Evolutionary conservation across 2,888 invertebrate species (phyloP).

Genomic region (Eubasilissa splendida): DNA sequence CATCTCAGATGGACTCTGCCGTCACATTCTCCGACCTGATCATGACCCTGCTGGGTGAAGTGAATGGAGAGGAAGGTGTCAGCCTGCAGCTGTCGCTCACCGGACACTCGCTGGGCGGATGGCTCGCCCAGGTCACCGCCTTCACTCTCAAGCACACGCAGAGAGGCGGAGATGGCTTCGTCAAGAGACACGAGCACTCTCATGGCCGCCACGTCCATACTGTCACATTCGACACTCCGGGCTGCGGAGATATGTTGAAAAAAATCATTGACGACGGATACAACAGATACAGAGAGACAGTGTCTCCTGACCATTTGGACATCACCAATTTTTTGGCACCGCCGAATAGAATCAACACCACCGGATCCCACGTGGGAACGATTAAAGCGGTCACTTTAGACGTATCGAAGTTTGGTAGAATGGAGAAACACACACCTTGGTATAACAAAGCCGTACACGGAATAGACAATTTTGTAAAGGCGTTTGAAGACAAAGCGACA

Average conservation of each 20-base stretch:
- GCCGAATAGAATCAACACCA: neutral
- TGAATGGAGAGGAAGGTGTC: neutral
- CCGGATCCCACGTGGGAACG: neutral
- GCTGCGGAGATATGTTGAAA: neutral
- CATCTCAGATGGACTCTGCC: neutral
- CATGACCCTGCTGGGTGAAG: neutral
- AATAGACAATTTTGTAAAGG: neutral
- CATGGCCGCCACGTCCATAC: neutral
- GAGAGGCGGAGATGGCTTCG: neutral
- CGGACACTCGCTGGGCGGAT: slow-evolving; percentile 10
- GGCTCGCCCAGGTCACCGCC: slow-evolving; percentile 3
- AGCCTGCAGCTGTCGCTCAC: neutral
- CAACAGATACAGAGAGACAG: neutral
- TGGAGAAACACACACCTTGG: neutral
- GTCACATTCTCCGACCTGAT: neutral
- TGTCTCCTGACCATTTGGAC: neutral
- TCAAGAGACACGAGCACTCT: too few species aligned
- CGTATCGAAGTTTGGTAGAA: neutral
- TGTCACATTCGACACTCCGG: neutral
- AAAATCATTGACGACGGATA: neutral
- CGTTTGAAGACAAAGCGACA: too few species aligned
- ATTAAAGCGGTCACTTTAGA: neutral
- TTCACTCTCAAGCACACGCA: neutral
- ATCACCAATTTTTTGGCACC: neutral
- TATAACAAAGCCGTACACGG: neutral